Evolutionary conservation across 2,888 invertebrate species (phyloP).

Genomic region (Periphyllus acericola): DNA sequence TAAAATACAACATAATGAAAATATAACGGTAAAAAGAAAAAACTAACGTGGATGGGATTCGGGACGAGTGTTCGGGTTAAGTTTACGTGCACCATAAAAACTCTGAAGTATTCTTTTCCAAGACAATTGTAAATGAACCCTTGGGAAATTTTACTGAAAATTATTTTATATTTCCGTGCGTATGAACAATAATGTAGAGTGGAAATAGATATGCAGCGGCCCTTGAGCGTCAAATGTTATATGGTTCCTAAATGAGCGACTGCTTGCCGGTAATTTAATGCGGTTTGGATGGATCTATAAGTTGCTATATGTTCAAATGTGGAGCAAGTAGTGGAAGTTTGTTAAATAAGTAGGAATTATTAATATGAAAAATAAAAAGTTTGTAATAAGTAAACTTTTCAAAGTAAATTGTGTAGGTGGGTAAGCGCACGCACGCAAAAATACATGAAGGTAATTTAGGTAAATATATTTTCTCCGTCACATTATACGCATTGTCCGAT

Average conservation of each 20-base stretch:
- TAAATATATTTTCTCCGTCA: no score
- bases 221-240: not conserved
- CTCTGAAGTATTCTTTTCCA: not conserved
- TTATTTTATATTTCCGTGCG: not conserved
- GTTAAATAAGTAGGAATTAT: no score
- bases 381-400: no score
- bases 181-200: not conserved
- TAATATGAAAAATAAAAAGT: no score
- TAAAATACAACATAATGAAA: slow-evolving; percentile 18
- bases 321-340: no score
- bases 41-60: not conserved
- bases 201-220: not conserved
- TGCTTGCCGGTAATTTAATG: not conserved
- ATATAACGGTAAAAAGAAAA: slow-evolving; percentile 9
- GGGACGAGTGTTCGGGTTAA: not conserved
- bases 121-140: slow-evolving; percentile 23
- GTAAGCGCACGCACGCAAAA: no score
- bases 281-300: no score
- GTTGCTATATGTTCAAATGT: no score
- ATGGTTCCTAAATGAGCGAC: not conserved
- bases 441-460: no score
- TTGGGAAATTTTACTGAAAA: slow-evolving; percentile 25
- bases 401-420: no score
- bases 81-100: slow-evolving; percentile 16
- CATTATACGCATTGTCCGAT: no score